A percentile compares a stretch with the other conserved stretches of the same genome.
These are phyloP conservation scores for Lasioglossum vierecki DNA, from an alignment of 2,888 invertebrate species.

Conservation along the genomic window DNA sequence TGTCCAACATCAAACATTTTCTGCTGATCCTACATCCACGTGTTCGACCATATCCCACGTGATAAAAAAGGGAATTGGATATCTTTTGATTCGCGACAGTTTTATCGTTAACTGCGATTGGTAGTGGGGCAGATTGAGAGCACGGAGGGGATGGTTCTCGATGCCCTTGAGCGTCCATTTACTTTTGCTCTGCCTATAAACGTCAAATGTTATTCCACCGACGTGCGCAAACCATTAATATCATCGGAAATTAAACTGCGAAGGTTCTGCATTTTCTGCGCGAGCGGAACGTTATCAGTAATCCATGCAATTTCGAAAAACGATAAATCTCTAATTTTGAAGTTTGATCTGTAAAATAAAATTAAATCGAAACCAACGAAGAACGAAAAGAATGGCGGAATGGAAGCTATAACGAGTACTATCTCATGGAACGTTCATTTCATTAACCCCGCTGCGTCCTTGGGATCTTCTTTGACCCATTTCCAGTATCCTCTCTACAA, in stretches of 20 bases:
- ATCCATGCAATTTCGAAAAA: too few relatives aligned
- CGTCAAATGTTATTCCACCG: background rate
- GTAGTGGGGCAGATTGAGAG: background rate
- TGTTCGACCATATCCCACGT: background rate
- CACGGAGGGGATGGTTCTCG: background rate
- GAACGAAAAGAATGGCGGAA: background rate
- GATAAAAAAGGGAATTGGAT: background rate
- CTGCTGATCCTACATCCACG: background rate
- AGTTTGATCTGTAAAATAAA: background rate
- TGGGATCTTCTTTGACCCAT: background rate
- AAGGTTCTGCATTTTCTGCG: background rate
- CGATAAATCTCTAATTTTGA: too few relatives aligned
- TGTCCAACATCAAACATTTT: background rate
- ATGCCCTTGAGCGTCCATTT: background rate
- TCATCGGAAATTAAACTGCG: background rate
- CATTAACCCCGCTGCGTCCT: background rate
- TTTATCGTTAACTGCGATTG: background rate
- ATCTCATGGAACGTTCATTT: background rate
- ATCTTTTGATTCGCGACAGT: background rate
- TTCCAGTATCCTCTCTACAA: slow-evolving; percentile 4
- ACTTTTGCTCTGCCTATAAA: background rate
- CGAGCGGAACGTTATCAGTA: too few relatives aligned
- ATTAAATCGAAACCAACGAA: background rate
- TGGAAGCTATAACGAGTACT: background rate
- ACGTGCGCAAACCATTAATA: background rate